Evolutionary conservation across 2,113 vertebrate species (phyloP).

Genomic region (Brienomyrus longianalis): DNA sequence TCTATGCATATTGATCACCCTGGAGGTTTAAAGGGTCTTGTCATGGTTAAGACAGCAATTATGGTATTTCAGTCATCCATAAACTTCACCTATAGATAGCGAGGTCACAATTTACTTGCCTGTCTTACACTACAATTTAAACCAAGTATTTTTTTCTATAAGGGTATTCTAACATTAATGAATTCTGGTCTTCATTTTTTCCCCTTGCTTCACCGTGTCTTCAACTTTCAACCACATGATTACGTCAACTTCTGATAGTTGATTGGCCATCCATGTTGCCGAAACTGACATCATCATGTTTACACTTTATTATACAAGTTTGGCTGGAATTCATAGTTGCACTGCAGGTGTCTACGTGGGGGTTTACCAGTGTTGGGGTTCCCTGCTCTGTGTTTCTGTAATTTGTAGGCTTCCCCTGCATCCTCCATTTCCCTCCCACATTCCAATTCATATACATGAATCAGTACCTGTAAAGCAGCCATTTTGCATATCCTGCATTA

Average conservation of each 20-base stretch:
- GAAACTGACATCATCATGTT: background rate
- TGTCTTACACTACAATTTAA: constrained; percentile 52
- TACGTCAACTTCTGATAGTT: background rate
- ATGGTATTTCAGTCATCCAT: constrained; percentile 58
- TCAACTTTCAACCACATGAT: constrained; percentile 35
- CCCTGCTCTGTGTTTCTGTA: background rate
- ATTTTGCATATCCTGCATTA: background rate
- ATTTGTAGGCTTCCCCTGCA: background rate
- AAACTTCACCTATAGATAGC: constrained; percentile 58
- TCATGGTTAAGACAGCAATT: constrained; percentile 51
- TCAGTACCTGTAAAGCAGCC: background rate
- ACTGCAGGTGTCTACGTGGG: background rate
- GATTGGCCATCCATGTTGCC: background rate
- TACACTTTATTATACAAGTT: background rate
- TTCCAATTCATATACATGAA: background rate
- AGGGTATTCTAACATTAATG: background rate
- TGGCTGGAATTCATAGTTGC: background rate
- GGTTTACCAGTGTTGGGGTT: background rate
- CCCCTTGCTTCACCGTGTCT: background rate
- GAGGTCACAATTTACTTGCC: constrained; percentile 40
- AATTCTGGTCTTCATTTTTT: background rate
- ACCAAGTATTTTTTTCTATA: constrained; percentile 38
- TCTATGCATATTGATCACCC: constrained; percentile 71
- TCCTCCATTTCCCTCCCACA: background rate
- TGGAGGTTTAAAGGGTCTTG: constrained; percentile 51